Conservation (phyloP, 92 coral and sea anemone genomes). For the Epizoanthus ramosus region DNA sequence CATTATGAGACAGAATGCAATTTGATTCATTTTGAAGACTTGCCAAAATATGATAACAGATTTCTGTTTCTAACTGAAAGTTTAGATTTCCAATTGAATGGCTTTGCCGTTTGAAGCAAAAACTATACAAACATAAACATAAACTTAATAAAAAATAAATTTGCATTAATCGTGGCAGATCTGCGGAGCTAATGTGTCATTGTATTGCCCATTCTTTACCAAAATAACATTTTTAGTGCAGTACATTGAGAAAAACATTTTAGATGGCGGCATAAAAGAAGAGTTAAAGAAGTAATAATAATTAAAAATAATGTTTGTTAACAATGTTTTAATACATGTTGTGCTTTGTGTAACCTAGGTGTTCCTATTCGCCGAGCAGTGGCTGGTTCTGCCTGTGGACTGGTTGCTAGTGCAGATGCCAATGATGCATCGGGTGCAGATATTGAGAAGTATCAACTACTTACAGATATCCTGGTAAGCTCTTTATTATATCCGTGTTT, state of each 20-base stretch:
- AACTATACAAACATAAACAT: no score
- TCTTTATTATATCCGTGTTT: neutral
- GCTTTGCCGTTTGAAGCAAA: no score
- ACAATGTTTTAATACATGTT: no score
- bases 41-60: no score
- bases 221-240: neutral
- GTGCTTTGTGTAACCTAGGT: constrained; percentile 48
- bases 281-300: neutral
- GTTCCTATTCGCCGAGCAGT: constrained; percentile 86
- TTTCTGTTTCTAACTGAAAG: no score
- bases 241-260: neutral
- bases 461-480: constrained; percentile 93
- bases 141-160: no score
- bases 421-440: constrained; percentile 68
- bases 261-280: neutral
- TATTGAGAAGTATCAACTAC: constrained; percentile 75
- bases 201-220: no score
- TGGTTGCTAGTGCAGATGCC: constrained; percentile 84
- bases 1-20: no score
- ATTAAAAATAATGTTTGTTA: neutral
- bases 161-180: no score
- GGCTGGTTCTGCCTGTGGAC: constrained; percentile 95
- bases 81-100: no score
- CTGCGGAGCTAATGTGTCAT: no score
- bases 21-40: no score